These are phyloP conservation scores for Aegotheles bennettii DNA, from an alignment of 2,113 vertebrate species.

Conservation along the genomic window DNA sequence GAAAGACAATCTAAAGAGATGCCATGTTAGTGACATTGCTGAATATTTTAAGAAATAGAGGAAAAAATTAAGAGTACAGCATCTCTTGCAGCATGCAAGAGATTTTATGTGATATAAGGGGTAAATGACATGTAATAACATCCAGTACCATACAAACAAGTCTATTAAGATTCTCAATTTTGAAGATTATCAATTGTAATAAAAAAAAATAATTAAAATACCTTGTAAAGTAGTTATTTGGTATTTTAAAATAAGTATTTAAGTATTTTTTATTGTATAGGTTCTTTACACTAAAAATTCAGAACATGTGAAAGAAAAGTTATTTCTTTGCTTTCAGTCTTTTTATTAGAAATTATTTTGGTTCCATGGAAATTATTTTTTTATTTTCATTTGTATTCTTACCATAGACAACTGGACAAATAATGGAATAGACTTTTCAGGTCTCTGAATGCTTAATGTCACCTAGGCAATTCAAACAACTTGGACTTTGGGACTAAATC, in stretches of 20 bases:
- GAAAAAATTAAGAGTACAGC: not conserved
- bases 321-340: not conserved
- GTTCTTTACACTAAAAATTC: not conserved
- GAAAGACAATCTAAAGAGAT: not conserved
- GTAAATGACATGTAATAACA: not conserved
- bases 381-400: not conserved
- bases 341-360: not conserved
- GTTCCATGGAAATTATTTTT: not conserved
- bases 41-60: not conserved
- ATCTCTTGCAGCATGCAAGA: not conserved
- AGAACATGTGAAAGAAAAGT: not conserved
- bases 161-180: not conserved
- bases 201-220: not conserved
- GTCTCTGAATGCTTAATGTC: not conserved
- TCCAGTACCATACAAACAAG: not conserved
- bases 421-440: not conserved
- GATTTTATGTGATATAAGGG: not conserved
- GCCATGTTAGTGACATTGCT: not conserved
- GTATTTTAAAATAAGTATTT: not conserved
- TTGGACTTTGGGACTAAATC: too few relatives aligned
- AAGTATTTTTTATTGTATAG: not conserved
- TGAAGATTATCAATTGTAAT: not conserved
- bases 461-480: not conserved
- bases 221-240: not conserved
- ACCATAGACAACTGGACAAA: not conserved